Evolutionary conservation across 2,888 invertebrate species (phyloP).

Genomic region (Tenodera sinensis): DNA sequence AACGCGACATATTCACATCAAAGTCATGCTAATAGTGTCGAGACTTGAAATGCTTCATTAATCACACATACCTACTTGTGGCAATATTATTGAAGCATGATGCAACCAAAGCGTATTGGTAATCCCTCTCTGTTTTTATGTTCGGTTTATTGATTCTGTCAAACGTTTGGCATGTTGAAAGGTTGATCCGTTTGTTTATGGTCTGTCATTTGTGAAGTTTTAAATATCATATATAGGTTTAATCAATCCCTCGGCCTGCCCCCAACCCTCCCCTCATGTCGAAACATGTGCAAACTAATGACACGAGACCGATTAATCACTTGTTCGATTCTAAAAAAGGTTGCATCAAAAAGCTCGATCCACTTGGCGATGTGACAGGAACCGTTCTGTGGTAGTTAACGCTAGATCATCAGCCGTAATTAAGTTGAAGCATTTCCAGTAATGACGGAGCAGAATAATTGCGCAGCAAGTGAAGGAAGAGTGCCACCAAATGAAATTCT

Average conservation of each 20-base stretch:
- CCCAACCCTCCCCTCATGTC: neutral
- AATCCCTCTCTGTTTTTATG: neutral
- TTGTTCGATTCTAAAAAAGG: neutral
- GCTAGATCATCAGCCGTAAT: neutral
- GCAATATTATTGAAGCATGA: neutral
- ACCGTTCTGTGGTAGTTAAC: neutral
- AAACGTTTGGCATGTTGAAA: neutral
- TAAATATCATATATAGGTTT: neutral
- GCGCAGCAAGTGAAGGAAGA: neutral
- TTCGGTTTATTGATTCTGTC: neutral
- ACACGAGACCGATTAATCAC: neutral
- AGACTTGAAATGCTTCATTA: neutral
- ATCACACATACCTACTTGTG: neutral
- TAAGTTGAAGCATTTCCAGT: neutral
- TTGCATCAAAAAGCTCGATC: neutral
- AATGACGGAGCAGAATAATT: neutral
- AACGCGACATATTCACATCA: neutral
- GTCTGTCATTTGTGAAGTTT: neutral
- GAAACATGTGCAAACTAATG: neutral
- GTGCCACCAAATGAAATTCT: neutral
- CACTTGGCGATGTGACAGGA: too few relatives aligned
- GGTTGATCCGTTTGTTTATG: neutral
- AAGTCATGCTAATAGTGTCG: neutral
- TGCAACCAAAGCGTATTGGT: neutral
- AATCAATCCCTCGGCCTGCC: neutral